Percentiles rank a stretch among this genome's conserved stretches.
phyloP scores from a whole-genome alignment of 1,140 invertebrate species.

The Piezodorus guildinii region DNA sequence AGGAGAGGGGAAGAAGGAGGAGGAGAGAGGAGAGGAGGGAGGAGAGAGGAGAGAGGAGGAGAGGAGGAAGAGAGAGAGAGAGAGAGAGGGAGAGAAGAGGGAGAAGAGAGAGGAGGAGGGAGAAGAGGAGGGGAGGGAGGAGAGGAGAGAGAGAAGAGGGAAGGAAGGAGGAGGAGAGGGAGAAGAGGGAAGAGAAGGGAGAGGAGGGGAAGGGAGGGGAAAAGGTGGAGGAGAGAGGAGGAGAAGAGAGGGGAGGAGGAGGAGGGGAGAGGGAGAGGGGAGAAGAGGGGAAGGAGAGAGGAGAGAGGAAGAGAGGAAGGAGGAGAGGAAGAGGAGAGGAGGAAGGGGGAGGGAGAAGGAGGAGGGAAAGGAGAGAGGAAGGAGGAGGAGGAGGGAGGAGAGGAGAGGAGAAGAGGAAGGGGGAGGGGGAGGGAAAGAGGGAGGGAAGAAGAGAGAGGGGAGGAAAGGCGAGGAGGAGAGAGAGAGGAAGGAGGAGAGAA shows the following conservation, averaged over 20 bases:
- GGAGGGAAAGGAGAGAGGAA: background rate
- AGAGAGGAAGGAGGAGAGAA: background rate
- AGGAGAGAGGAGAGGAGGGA: background rate
- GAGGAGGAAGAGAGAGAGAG: background rate
- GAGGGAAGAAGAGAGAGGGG: background rate
- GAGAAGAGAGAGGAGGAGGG: background rate
- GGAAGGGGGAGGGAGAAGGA: background rate
- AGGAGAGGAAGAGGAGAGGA: background rate
- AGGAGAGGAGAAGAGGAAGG: background rate
- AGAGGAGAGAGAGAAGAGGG: background rate
- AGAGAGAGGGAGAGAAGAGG: background rate
- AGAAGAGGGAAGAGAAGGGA: background rate
- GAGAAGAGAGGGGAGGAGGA: background rate
- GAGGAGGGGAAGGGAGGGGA: background rate
- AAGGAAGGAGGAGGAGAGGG: background rate
- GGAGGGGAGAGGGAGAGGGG: background rate
- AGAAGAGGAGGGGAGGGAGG: background rate
- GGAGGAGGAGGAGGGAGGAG: background rate
- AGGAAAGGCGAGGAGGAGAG: background rate
- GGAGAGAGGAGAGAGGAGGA: background rate
- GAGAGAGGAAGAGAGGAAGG: background rate
- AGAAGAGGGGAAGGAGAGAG: background rate
- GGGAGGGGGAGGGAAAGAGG: background rate
- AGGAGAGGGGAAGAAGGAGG: background rate
- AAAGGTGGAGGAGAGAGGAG: background rate